phyloP scores from a whole-genome alignment of 2,113 vertebrate genomes.

The Vidua chalybeata region DNA sequence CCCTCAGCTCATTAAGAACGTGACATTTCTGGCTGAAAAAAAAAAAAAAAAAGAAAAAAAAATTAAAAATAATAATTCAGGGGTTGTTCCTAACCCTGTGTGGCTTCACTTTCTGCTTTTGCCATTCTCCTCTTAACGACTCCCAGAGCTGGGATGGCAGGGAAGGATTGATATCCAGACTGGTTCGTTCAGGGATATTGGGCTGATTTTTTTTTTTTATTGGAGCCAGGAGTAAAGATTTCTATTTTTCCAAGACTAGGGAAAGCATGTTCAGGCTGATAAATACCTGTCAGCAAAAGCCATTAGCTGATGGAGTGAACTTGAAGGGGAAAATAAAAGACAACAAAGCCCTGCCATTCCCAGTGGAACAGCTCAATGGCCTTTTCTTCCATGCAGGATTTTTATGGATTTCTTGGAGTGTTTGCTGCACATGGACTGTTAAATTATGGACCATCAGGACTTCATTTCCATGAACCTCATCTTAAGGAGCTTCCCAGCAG shows the following conservation, averaged over 20 bases:
- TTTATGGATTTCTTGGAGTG: not conserved
- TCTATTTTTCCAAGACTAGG: not conserved
- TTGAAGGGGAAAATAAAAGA: not conserved
- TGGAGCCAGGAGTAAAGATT: slow-evolving; percentile 35
- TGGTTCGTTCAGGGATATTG: not conserved
- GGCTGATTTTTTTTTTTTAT: slow-evolving; percentile 4
- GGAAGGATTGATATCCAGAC: slow-evolving; percentile 18
- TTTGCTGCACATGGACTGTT: not conserved
- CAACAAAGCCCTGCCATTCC: not conserved
- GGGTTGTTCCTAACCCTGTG: not conserved
- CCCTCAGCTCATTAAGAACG: not conserved
- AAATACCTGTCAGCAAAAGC: slow-evolving; percentile 49
- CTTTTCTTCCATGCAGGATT: not conserved
- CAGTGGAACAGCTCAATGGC: not conserved
- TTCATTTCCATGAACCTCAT: not conserved
- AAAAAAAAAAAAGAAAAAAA: too few species aligned
- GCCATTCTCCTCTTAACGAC: not conserved
- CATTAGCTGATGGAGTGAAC: slow-evolving; percentile 27
- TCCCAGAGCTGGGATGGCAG: slow-evolving; percentile 37
- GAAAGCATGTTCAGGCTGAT: slow-evolving; percentile 31
- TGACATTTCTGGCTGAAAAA: not conserved
- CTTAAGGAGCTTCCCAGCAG: not conserved
- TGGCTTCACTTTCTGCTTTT: slow-evolving; percentile 41
- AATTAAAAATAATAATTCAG: not conserved
- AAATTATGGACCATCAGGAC: not conserved